A percentile compares a stretch with the other conserved stretches of the same genome.
Conservation (phyloP, 2,888 invertebrate genomes). For the Mythimna ferrago region DNA sequence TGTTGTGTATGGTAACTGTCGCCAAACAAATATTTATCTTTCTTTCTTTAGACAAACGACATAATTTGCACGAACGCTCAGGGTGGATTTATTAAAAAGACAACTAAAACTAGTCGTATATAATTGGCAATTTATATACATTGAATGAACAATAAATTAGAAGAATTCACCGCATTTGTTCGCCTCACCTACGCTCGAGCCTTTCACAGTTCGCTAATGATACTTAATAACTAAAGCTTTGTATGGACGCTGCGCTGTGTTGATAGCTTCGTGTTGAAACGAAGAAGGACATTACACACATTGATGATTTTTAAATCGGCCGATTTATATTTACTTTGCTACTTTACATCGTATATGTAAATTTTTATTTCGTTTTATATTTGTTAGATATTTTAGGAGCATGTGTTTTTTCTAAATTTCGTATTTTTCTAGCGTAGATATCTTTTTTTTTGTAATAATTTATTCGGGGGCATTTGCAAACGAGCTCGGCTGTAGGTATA, state of each 20-base stretch:
- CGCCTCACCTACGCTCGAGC: conserved; percentile 71
- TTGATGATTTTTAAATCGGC: conserved; percentile 60
- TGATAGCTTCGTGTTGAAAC: conserved; percentile 19
- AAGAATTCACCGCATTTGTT: conserved; percentile 77
- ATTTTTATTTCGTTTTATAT: conserved; percentile 28
- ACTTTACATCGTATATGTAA: conserved; percentile 51
- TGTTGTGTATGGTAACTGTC: too few species aligned
- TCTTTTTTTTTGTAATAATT: conserved; percentile 24
- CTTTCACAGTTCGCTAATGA: conserved; percentile 70
- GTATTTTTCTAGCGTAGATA: conserved; percentile 13
- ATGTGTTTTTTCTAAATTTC: conserved; percentile 9
- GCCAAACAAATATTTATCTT: too few species aligned
- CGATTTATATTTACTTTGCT: conserved; percentile 52
- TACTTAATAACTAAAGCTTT: conserved; percentile 72
- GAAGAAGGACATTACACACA: conserved; percentile 51
- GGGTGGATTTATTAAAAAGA: conserved; percentile 65
- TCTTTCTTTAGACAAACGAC: background rate
- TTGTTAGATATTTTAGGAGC: conserved; percentile 5
- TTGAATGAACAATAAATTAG: conserved; percentile 81
- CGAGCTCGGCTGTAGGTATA: background rate
- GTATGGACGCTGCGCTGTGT: conserved; percentile 63
- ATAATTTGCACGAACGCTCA: conserved; percentile 21
- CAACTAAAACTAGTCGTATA: conserved; percentile 73
- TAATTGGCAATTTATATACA: conserved; percentile 85
- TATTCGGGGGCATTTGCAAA: background rate